Percentiles rank a stretch among this genome's conserved stretches.
Evolutionary conservation across 2,113 vertebrate species (phyloP).

Genomic region (Pavo muticus): DNA sequence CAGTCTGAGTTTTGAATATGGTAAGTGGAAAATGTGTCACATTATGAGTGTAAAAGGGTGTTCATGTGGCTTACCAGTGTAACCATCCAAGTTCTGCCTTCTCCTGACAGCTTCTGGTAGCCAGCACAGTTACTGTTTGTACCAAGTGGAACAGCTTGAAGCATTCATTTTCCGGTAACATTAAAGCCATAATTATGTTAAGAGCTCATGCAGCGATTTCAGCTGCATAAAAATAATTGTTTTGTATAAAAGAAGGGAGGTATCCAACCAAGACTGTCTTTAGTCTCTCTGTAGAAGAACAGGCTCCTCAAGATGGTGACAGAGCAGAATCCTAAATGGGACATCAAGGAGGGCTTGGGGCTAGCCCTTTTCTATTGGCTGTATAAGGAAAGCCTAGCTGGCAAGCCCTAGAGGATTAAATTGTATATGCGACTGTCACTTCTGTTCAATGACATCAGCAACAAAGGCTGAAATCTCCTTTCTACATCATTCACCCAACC

Average conservation of each 20-base stretch:
- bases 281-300: not conserved
- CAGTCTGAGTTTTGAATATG: not conserved
- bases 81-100: not conserved
- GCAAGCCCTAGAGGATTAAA: not conserved
- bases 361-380: not conserved
- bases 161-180: not conserved
- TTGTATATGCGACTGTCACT: not conserved
- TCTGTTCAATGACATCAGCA: not conserved
- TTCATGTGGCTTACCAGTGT: not conserved
- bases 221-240: not conserved
- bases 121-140: not conserved
- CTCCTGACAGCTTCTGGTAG: not conserved
- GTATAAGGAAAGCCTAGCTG: not conserved
- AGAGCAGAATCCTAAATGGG: not conserved
- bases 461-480: not conserved
- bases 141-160: not conserved
- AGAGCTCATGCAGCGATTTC: not conserved
- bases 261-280: not conserved
- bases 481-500: fast-evolving
- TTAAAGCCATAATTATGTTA: not conserved
- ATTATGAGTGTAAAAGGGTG: not conserved
- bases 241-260: too few species aligned
- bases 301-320: not conserved
- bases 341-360: not conserved
- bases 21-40: not conserved